Evolutionary conservation across 2,888 invertebrate species (phyloP).

Genomic region (Podabrus alpinus): DNA sequence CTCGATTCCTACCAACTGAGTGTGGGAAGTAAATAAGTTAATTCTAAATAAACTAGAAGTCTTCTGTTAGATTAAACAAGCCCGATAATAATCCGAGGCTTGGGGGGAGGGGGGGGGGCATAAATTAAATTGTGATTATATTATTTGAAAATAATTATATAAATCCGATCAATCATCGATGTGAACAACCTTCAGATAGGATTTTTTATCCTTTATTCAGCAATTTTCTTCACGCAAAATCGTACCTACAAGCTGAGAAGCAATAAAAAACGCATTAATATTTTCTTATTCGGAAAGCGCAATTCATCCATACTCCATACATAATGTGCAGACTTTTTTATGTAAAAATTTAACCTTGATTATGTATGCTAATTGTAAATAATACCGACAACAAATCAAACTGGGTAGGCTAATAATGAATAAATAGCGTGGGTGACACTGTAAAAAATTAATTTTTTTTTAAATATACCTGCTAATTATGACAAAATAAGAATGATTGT

Average conservation of each 20-base stretch:
- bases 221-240: not conserved
- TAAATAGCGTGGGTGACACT: not conserved
- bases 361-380: constrained; percentile 19
- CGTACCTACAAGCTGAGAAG: not conserved
- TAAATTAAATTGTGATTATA: not conserved
- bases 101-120: not conserved
- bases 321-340: not conserved
- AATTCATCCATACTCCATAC: not conserved
- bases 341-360: constrained; percentile 8
- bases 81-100: too few species aligned
- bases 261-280: not conserved
- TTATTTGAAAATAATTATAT: not conserved
- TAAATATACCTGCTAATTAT: not conserved
- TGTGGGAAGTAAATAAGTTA: too few species aligned
- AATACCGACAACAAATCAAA: constrained; percentile 11
- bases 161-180: not conserved
- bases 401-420: constrained; percentile 7
- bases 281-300: not conserved
- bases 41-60: too few species aligned
- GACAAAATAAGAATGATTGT: not conserved
- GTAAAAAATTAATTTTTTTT: not conserved
- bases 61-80: not conserved
- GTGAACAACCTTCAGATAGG: not conserved
- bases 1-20: too few species aligned
- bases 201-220: not conserved